Percentiles rank a stretch among this genome's conserved stretches.
These are phyloP conservation scores for Lasioglossum zephyrum DNA, from an alignment of 2,888 invertebrate species.

Conservation along the genomic window DNA sequence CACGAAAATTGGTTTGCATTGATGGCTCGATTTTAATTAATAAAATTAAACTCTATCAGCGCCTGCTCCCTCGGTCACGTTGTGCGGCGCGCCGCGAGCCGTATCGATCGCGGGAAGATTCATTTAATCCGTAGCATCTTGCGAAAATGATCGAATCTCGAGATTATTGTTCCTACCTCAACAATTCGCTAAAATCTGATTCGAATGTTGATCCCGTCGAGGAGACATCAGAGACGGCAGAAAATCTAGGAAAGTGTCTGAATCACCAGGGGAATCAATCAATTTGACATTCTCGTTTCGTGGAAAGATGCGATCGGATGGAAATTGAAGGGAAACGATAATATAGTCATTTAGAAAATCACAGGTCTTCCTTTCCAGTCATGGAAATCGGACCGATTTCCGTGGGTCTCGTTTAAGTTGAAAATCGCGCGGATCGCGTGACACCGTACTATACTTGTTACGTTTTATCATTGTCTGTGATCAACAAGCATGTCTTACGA, in stretches of 20 bases:
- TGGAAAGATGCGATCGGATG: not conserved
- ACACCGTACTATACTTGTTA: not conserved
- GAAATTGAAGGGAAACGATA: not conserved
- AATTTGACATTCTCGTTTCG: not conserved
- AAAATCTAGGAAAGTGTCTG: not conserved
- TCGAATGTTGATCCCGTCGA: not conserved
- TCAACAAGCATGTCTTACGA: conserved; percentile 10
- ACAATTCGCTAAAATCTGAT: not conserved
- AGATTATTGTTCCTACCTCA: not conserved
- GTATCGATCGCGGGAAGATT: not conserved
- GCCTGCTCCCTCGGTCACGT: not conserved
- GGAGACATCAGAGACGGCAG: not conserved
- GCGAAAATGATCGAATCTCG: not conserved
- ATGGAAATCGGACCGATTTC: conserved; percentile 5
- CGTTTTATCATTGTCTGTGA: conserved; percentile 41
- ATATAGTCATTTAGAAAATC: not conserved
- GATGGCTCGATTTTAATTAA: not conserved
- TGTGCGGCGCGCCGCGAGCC: not conserved
- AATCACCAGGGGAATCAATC: not conserved
- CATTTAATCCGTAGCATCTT: not conserved
- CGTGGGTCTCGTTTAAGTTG: not conserved
- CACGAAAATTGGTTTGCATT: conserved; percentile 19
- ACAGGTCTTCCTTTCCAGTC: conserved; percentile 5
- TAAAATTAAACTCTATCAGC: not conserved
- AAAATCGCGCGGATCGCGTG: conserved; percentile 18